phyloP scores from a whole-genome alignment of 2,797 vertebrate species.

The Rhynchotus rufescens region DNA sequence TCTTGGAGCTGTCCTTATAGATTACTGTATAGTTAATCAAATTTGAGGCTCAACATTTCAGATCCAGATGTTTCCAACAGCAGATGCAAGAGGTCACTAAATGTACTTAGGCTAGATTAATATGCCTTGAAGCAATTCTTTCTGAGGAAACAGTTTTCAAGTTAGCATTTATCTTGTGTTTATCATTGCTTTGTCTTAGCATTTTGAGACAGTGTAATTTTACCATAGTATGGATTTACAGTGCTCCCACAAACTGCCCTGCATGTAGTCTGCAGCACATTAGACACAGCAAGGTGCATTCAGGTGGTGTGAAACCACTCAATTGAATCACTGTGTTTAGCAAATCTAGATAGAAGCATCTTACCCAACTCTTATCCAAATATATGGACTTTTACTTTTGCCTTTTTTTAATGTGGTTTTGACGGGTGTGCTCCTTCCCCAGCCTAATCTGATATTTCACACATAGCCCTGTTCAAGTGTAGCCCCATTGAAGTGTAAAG shows the following conservation, averaged over 20 bases:
- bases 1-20: background rate
- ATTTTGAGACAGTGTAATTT: background rate
- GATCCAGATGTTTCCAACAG: constrained; percentile 35
- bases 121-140: background rate
- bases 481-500: too few species aligned
- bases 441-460: too few species aligned
- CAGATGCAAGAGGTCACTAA: background rate
- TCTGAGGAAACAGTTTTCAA: background rate
- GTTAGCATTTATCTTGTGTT: background rate
- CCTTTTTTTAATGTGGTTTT: background rate
- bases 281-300: background rate
- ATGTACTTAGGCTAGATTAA: constrained; percentile 1
- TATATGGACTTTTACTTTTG: background rate
- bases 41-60: background rate
- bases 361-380: background rate
- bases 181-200: background rate
- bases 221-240: background rate
- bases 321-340: background rate
- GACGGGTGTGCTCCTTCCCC: too few species aligned
- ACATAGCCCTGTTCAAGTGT: too few species aligned
- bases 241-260: background rate
- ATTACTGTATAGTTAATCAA: constrained; percentile 19
- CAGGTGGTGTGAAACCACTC: background rate
- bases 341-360: background rate
- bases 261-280: background rate